These are phyloP conservation scores for Leptarthrus brevirostris DNA, from an alignment of 2,888 invertebrate species.

Conservation along the genomic window DNA sequence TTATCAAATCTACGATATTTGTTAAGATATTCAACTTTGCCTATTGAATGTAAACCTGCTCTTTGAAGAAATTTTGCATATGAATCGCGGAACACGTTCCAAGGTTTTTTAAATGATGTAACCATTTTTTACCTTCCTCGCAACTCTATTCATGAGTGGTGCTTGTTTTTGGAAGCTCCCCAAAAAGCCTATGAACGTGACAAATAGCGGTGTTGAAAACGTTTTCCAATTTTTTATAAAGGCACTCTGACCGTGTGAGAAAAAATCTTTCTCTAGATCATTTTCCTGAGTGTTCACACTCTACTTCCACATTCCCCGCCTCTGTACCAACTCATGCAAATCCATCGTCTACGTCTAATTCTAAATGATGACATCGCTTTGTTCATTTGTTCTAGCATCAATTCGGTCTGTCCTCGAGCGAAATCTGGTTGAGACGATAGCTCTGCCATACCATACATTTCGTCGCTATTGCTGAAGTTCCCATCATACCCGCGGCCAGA, in stretches of 20 bases:
- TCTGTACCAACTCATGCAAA: conserved; percentile 3
- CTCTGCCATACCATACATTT: conserved; percentile 29
- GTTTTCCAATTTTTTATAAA: neutral
- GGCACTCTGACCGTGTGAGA: neutral
- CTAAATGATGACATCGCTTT: conserved; percentile 47
- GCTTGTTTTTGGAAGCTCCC: conserved; percentile 16
- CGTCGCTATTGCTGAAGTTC: conserved; percentile 1
- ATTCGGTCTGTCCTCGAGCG: conserved; percentile 6
- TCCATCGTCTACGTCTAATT: too few relatives aligned
- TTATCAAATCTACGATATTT: too few relatives aligned
- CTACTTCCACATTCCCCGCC: too few relatives aligned
- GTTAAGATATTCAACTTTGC: too few relatives aligned
- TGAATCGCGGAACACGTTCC: neutral
- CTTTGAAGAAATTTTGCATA: too few relatives aligned
- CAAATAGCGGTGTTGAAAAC: too few relatives aligned
- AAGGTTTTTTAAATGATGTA: conserved; percentile 2
- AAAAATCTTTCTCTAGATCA: conserved; percentile 6
- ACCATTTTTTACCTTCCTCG: too few relatives aligned
- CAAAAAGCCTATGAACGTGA: conserved; percentile 13
- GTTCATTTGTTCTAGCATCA: conserved; percentile 28
- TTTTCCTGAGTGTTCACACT: neutral
- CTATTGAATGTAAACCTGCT: too few relatives aligned
- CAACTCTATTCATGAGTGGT: too few relatives aligned
- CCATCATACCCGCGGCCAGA: neutral
- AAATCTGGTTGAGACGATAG: conserved; percentile 3